These are phyloP conservation scores for Piaya cayana DNA, from an alignment of 2,113 vertebrate species.

Conservation along the genomic window DNA sequence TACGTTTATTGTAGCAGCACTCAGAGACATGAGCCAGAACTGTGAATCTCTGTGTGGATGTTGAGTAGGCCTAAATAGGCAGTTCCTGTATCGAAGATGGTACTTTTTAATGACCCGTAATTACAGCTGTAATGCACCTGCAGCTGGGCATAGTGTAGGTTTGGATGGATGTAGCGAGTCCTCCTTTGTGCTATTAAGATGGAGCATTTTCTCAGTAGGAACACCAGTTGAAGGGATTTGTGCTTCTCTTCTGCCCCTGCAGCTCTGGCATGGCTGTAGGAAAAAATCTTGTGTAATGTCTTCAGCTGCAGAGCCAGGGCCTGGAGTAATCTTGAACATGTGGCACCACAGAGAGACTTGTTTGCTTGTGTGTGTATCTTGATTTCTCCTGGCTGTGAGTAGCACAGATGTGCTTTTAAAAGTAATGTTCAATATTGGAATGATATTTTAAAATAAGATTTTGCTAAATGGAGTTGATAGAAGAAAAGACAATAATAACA, in stretches of 20 bases:
- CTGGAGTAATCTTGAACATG: conserved; percentile 4
- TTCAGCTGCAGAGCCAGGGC: background rate
- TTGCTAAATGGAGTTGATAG: background rate
- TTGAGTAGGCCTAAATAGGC: background rate
- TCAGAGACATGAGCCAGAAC: background rate
- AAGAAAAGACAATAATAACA: background rate
- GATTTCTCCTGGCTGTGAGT: conserved; percentile 1
- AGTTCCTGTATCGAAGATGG: background rate
- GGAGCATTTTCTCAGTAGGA: background rate
- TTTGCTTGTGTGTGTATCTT: background rate
- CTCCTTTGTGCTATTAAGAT: background rate
- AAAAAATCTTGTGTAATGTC: background rate
- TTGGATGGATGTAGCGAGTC: background rate
- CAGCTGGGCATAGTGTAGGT: background rate
- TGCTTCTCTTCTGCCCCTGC: background rate
- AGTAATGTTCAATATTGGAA: background rate
- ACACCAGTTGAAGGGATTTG: conserved; percentile 10
- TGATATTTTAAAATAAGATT: background rate
- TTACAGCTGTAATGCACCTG: background rate
- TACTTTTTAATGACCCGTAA: background rate
- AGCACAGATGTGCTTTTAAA: background rate
- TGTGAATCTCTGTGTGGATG: background rate
- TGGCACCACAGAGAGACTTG: background rate
- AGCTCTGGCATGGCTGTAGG: background rate
- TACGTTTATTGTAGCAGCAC: background rate